Evolutionary conservation across 1,140 invertebrate genomes (phyloP).

Genomic region (Aphelenchoides besseyi): DNA sequence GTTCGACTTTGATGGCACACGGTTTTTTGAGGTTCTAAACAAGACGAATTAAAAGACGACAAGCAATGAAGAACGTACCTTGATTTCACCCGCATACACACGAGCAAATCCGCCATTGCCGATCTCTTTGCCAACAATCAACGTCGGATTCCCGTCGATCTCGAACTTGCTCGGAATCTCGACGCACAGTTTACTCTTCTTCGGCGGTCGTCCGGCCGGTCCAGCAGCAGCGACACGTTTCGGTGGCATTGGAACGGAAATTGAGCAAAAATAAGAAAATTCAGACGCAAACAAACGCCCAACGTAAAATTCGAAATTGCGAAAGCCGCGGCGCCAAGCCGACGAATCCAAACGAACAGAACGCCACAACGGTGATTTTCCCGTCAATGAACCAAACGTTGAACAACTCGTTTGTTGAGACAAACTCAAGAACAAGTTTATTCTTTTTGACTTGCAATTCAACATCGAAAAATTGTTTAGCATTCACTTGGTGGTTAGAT

Average conservation of each 20-base stretch:
- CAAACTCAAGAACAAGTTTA: too few species aligned
- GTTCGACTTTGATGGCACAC: conserved; percentile 23
- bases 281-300: neutral
- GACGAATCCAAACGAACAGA: too few species aligned
- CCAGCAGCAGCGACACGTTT: conserved; percentile 2
- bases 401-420: too few species aligned
- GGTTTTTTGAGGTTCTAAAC: conserved; percentile 7
- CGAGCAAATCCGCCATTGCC: conserved; percentile 27
- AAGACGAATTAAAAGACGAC: conserved; percentile 5
- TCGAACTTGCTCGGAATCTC: neutral
- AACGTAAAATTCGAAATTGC: neutral
- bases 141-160: neutral
- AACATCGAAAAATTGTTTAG: too few species aligned
- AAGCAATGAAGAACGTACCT: neutral
- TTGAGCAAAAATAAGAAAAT: neutral
- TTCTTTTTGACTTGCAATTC: too few species aligned
- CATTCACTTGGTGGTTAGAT: too few species aligned
- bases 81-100: conserved; percentile 18
- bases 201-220: neutral
- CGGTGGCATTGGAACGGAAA: conserved; percentile 4
- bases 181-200: neutral
- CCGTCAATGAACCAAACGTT: too few species aligned
- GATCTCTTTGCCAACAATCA: conserved; percentile 7
- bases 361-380: too few species aligned
- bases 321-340: conserved; percentile 1